Percentiles rank a stretch among this genome's conserved stretches.
These are phyloP conservation scores for Drosophila takahashii DNA, from an alignment of 1,140 invertebrate genomes.

Conservation along the genomic window DNA sequence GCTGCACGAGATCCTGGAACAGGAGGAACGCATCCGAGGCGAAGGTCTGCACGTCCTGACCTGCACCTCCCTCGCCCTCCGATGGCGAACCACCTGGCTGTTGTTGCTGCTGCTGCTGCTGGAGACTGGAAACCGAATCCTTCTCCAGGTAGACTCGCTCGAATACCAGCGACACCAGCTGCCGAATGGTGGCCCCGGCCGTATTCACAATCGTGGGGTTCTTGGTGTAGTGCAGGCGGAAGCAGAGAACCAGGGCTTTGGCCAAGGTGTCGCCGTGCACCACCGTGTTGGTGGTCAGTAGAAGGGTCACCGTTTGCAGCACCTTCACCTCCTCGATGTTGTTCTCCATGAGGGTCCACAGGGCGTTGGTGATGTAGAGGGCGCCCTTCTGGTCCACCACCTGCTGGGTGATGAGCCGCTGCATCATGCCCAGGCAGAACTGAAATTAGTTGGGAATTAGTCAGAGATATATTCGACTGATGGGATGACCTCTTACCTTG, in stretches of 20 bases:
- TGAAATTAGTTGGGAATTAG: conserved; percentile 81
- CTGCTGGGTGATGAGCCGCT: conserved; percentile 92
- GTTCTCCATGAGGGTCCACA: conserved; percentile 97
- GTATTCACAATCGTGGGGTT: conserved; percentile 98
- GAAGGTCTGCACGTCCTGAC: conserved; percentile 91
- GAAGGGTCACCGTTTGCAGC: conserved; percentile 96
- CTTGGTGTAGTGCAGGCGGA: conserved; percentile 95
- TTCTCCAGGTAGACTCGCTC: conserved; percentile 93
- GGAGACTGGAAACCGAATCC: conserved; percentile 66
- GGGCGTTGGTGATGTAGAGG: conserved; percentile 95
- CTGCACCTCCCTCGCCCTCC: conserved; percentile 18
- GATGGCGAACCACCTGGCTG: conserved; percentile 17
- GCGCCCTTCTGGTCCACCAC: conserved; percentile 95
- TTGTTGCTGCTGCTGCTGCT: conserved; percentile 62
- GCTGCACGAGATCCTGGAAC: conserved; percentile 98
- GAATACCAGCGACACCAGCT: conserved; percentile 98
- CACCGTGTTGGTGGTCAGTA: conserved; percentile 96
- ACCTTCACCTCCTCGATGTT: conserved; percentile 98
- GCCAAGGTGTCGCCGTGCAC: conserved; percentile 97
- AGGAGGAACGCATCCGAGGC: conserved; percentile 97
- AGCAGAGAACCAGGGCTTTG: conserved; percentile 98
- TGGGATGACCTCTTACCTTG: conserved; percentile 87
- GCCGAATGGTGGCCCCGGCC: conserved; percentile 97
- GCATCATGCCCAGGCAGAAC: conserved; percentile 96
- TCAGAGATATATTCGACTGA: background rate